Percentiles rank a stretch among this genome's conserved stretches.
Conservation (phyloP, 2,888 invertebrate species). For the Trachelus stipa region DNA sequence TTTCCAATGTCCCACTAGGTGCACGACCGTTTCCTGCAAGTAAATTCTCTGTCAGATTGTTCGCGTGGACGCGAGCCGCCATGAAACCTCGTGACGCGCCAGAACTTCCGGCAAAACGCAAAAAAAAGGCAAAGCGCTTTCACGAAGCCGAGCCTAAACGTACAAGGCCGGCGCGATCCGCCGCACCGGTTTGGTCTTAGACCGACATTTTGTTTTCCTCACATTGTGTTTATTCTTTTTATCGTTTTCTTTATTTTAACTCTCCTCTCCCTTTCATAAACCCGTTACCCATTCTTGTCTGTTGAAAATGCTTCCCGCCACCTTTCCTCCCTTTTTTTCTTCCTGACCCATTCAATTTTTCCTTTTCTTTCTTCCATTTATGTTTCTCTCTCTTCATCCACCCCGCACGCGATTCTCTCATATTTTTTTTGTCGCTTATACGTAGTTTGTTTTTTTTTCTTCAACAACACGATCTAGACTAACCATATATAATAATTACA, state of each 20-base stretch:
- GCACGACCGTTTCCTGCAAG: neutral
- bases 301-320: conserved; percentile 12
- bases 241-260: conserved; percentile 31
- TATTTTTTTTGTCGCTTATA: conserved; percentile 50
- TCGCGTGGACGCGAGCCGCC: neutral
- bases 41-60: neutral
- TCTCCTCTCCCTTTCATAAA: conserved; percentile 9
- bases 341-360: conserved; percentile 5
- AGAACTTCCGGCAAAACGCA: conserved; percentile 12
- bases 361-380: conserved; percentile 12
- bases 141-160: neutral
- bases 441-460: conserved; percentile 61
- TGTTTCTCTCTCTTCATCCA: neutral
- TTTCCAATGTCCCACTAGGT: neutral
- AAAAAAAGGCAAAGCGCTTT: conserved; percentile 12
- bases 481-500: conserved; percentile 67
- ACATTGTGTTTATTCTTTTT: conserved; percentile 21
- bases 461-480: conserved; percentile 67
- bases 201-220: conserved; percentile 47
- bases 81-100: neutral
- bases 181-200: conserved; percentile 54
- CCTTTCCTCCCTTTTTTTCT: conserved; percentile 7
- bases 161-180: conserved; percentile 49
- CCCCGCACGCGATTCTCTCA: conserved; percentile 15
- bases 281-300: conserved; percentile 11